Conservation (phyloP, 2,113 vertebrate genomes). For the Aplodontia rufa region DNA sequence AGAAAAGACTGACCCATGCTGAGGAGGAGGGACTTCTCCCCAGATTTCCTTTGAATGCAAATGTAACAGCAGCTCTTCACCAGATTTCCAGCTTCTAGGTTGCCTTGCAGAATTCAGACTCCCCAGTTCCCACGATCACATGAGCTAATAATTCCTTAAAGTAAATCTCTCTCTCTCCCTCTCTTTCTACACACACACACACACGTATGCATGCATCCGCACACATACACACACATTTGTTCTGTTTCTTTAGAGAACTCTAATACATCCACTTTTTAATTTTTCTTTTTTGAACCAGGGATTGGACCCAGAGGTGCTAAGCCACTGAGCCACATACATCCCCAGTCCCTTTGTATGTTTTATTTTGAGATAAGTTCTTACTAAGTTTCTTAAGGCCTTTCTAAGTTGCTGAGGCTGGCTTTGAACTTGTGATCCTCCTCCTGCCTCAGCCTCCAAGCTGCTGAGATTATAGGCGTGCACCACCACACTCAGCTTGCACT, state of each 20-base stretch:
- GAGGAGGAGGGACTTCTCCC: background rate
- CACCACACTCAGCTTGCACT: no score
- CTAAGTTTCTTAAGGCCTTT: no score
- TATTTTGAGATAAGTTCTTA: no score
- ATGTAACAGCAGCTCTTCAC: background rate
- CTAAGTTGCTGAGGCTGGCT: no score
- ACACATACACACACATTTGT: background rate
- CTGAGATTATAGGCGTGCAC: no score
- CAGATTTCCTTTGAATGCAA: background rate
- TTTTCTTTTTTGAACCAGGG: no score
- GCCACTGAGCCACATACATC: no score
- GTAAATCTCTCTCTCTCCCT: background rate
- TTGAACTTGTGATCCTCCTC: no score
- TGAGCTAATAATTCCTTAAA: background rate
- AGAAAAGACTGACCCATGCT: background rate
- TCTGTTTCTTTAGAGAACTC: background rate
- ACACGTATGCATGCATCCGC: background rate
- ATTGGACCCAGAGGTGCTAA: no score
- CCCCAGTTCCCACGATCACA: background rate
- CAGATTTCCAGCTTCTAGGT: background rate
- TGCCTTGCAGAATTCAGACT: background rate
- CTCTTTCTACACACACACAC: background rate
- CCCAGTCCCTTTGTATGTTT: no score
- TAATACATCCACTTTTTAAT: no score
- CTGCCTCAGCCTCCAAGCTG: no score